Percentiles rank a stretch among this genome's conserved stretches.
Conservation (phyloP, 2,113 vertebrate genomes). For the Gasterosteus aculeatus region DNA sequence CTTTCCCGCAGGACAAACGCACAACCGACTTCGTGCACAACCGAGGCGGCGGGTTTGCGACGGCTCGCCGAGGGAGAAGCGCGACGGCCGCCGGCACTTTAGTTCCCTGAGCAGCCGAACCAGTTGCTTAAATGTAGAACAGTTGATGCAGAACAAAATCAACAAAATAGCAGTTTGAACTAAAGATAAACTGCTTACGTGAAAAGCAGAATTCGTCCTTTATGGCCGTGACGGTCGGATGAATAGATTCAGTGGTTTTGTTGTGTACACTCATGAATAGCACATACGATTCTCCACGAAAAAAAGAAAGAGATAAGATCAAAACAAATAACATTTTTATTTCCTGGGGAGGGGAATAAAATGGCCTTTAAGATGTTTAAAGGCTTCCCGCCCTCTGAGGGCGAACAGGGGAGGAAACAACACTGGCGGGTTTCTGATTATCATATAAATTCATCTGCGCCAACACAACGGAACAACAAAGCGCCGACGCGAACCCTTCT, state of each 20-base stretch:
- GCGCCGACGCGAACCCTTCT: conserved; percentile 28
- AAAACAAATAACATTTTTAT: conserved; percentile 68
- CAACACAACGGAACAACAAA: conserved; percentile 46
- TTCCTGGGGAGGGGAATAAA: conserved; percentile 36
- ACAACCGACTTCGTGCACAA: conserved; percentile 49
- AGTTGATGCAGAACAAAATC: conserved; percentile 48
- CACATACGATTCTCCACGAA: conserved; percentile 35
- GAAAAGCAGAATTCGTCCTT: conserved; percentile 63
- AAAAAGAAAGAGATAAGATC: conserved; percentile 54
- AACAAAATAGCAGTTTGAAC: conserved; percentile 54
- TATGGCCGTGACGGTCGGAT: conserved; percentile 52
- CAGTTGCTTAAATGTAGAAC: conserved; percentile 51
- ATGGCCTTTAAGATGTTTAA: conserved; percentile 52
- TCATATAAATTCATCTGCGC: conserved; percentile 60
- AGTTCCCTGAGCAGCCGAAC: conserved; percentile 44
- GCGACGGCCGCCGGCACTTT: conserved; percentile 44
- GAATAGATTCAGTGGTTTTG: conserved; percentile 40
- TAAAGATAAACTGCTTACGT: conserved; percentile 45
- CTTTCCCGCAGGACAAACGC: neutral
- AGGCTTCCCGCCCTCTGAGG: conserved; percentile 54
- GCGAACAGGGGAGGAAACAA: conserved; percentile 42
- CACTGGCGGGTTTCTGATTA: conserved; percentile 58
- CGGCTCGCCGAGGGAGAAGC: conserved; percentile 19
- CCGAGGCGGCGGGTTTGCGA: no score
- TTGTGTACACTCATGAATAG: conserved; percentile 58